Evolutionary conservation across 2,797 vertebrate genomes (phyloP).

Genomic region (Pogonophryne albipinna): DNA sequence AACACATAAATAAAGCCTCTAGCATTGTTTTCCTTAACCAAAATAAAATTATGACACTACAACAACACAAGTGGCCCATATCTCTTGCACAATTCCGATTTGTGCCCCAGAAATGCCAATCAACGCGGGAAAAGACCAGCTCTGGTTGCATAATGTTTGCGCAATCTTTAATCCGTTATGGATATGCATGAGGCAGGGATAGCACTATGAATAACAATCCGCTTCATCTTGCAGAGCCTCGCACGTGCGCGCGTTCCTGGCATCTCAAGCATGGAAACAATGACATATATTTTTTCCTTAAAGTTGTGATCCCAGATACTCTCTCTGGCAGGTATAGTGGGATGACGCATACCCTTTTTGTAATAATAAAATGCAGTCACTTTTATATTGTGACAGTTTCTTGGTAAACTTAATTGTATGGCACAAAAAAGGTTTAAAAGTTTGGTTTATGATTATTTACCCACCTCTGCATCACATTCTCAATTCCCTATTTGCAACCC

Average conservation of each 20-base stretch:
- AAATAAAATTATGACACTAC: slow-evolving; percentile 15
- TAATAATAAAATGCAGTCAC: neutral
- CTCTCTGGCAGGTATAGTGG: neutral
- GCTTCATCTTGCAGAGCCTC: slow-evolving; percentile 48
- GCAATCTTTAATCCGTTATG: slow-evolving; percentile 75
- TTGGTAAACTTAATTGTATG: slow-evolving; percentile 1
- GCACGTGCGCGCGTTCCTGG: slow-evolving; percentile 45
- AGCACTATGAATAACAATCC: slow-evolving; percentile 53
- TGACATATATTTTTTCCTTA: slow-evolving; percentile 14
- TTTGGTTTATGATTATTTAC: neutral
- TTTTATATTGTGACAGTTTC: neutral
- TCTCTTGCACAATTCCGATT: slow-evolving; percentile 54
- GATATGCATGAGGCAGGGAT: slow-evolving; percentile 68
- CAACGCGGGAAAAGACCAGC: slow-evolving; percentile 38
- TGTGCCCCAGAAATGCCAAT: slow-evolving; percentile 77
- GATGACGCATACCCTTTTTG: neutral
- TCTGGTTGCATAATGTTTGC: slow-evolving; percentile 74
- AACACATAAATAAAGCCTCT: neutral
- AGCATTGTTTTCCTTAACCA: neutral
- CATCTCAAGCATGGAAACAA: slow-evolving; percentile 34
- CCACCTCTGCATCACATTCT: neutral
- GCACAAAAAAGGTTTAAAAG: neutral
- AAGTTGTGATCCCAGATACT: neutral
- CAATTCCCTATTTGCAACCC: neutral
- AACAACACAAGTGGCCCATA: slow-evolving; percentile 28